A percentile compares a stretch with the other conserved stretches of the same genome.
Conservation (phyloP, 2,113 vertebrate genomes). For the Vanacampus margaritifer region DNA sequence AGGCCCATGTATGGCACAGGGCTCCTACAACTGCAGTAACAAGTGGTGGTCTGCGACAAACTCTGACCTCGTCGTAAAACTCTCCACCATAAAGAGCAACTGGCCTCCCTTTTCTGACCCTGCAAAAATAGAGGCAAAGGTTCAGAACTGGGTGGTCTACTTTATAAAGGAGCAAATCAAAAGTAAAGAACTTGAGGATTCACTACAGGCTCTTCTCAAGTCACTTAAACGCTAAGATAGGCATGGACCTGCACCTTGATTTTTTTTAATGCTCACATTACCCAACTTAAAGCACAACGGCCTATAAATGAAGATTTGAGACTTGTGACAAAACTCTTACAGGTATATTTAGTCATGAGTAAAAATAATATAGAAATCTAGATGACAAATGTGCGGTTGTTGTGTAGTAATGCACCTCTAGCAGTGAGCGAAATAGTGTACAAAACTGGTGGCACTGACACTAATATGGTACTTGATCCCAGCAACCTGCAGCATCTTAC, state of each 20-base stretch:
- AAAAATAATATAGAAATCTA: too few species aligned
- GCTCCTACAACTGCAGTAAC: slow-evolving; percentile 61
- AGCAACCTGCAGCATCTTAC: too few species aligned
- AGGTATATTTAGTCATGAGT: too few species aligned
- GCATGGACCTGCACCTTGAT: too few species aligned
- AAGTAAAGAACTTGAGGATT: slow-evolving; percentile 22
- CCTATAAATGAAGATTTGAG: neutral
- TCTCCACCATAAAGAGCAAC: slow-evolving; percentile 75
- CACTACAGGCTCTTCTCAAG: slow-evolving; percentile 8
- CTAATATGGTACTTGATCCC: too few species aligned
- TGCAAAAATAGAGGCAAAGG: slow-evolving; percentile 72
- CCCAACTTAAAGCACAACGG: neutral
- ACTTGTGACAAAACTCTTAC: too few species aligned
- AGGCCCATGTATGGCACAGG: slow-evolving; percentile 6
- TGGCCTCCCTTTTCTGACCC: slow-evolving; percentile 73
- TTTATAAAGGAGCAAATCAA: slow-evolving; percentile 46
- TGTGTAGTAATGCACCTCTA: too few species aligned
- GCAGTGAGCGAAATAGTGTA: too few species aligned
- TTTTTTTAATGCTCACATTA: neutral
- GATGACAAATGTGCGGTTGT: too few species aligned
- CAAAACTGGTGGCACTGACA: too few species aligned
- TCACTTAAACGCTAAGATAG: neutral
- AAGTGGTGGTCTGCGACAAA: slow-evolving; percentile 74
- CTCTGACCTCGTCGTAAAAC: slow-evolving; percentile 77
- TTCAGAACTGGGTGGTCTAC: slow-evolving; percentile 73